A percentile compares a stretch with the other conserved stretches of the same genome.
Evolutionary conservation across 2,113 vertebrate genomes (phyloP).

Genomic region (Ptyas mucosa): DNA sequence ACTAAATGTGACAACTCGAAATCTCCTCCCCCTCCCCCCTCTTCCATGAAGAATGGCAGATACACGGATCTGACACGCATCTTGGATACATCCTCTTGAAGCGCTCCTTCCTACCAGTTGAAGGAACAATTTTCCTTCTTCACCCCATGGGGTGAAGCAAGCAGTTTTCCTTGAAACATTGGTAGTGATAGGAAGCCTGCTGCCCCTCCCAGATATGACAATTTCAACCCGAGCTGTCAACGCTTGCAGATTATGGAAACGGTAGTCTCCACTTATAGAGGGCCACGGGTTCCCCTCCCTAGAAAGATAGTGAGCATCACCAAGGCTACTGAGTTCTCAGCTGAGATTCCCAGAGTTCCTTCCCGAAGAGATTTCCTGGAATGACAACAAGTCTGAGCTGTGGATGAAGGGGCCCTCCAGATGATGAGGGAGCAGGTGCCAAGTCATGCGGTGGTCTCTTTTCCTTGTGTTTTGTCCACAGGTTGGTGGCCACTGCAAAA

Average conservation of each 20-base stretch:
- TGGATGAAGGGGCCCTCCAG: not conserved
- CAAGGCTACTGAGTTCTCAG: not conserved
- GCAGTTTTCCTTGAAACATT: not conserved
- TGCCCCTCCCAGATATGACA: not conserved
- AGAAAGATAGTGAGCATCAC: not conserved
- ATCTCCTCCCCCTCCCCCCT: too few species aligned
- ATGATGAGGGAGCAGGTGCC: not conserved
- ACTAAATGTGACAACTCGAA: too few species aligned
- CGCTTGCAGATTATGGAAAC: not conserved
- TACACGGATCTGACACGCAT: not conserved
- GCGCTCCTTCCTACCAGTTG: not conserved
- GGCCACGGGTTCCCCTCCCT: not conserved
- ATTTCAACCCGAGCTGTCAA: not conserved
- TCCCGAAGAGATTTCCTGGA: not conserved
- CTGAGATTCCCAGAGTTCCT: not conserved
- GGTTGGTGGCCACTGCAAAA: conserved; percentile 98
- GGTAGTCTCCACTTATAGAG: not conserved
- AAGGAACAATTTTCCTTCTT: not conserved
- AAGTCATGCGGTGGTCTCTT: conserved; percentile 35
- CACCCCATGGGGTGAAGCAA: not conserved
- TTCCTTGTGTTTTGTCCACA: conserved; percentile 65
- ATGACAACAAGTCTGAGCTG: not conserved
- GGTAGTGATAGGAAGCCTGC: not conserved
- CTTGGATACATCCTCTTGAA: not conserved
- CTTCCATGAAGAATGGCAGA: too few species aligned